Percentiles rank a stretch among this genome's conserved stretches.
phyloP scores from a whole-genome alignment of 2,888 invertebrate species.

The Leucophenga maculata region DNA sequence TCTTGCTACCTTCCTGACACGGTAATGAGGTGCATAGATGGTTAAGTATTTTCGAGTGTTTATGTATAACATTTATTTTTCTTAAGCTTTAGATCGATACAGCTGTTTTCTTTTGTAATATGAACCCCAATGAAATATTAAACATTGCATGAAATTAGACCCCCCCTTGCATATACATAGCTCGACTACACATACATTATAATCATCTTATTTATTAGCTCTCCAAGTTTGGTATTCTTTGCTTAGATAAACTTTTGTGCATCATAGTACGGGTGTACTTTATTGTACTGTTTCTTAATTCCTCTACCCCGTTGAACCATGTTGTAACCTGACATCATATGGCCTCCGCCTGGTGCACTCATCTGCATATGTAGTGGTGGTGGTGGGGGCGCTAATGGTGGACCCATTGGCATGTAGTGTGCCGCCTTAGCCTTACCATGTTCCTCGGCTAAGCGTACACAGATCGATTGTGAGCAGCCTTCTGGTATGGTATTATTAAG shows the following conservation, averaged over 20 bases:
- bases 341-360: constrained; percentile 36
- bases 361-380: constrained; percentile 53
- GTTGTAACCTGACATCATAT: constrained; percentile 63
- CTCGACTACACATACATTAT: no score
- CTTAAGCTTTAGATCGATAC: no score
- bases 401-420: constrained; percentile 66
- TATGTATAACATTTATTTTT: no score
- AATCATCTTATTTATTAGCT: no score
- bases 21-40: no score
- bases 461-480: constrained; percentile 86
- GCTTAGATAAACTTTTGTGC: constrained; percentile 66
- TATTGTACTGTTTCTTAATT: constrained; percentile 71
- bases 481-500: constrained; percentile 89
- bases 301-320: constrained; percentile 73
- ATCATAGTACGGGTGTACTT: constrained; percentile 72
- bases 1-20: no score
- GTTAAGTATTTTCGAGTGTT: no score
- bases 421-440: constrained; percentile 72
- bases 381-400: constrained; percentile 50
- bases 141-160: no score
- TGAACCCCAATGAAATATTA: no score
- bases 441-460: constrained; percentile 77
- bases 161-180: no score
- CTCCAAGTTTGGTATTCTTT: no score
- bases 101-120: no score